Evolutionary conservation across 2,113 vertebrate genomes (phyloP).

Genomic region (Festucalex cinctus): DNA sequence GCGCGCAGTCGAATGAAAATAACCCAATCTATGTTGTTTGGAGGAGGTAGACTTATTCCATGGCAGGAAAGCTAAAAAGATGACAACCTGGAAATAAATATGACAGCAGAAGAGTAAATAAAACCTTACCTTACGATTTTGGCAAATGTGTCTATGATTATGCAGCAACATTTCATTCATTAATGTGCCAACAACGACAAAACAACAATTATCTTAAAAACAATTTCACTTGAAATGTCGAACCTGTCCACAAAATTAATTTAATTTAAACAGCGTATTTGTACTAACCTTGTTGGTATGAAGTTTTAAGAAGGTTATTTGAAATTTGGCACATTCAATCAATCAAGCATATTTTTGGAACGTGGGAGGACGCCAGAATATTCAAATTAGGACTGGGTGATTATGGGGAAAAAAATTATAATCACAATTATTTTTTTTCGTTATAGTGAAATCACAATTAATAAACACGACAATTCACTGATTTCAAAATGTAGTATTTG

Average conservation of each 20-base stretch:
- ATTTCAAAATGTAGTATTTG: no score
- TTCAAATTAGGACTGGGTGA: no score
- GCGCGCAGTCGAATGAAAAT: conserved; percentile 49
- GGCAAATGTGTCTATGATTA: neutral
- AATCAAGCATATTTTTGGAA: no score
- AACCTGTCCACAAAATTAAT: neutral
- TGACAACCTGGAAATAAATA: conserved; percentile 30
- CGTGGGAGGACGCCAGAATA: no score
- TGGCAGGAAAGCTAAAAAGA: conserved; percentile 37
- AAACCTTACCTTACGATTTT: neutral
- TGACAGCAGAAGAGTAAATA: neutral
- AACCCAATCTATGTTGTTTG: conserved; percentile 55
- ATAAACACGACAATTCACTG: no score
- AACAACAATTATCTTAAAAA: neutral
- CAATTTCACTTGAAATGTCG: neutral
- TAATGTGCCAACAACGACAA: neutral
- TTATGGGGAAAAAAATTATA: no score
- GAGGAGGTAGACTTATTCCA: conserved; percentile 40
- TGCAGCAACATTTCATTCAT: neutral
- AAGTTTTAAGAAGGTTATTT: neutral
- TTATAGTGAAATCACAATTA: no score
- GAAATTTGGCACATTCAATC: neutral
- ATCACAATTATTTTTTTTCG: no score
- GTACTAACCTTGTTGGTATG: neutral
- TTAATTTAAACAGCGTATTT: neutral